A percentile compares a stretch with the other conserved stretches of the same genome.
Conservation (phyloP, 2,888 invertebrate genomes). For the Drosophila ustulata region DNA sequence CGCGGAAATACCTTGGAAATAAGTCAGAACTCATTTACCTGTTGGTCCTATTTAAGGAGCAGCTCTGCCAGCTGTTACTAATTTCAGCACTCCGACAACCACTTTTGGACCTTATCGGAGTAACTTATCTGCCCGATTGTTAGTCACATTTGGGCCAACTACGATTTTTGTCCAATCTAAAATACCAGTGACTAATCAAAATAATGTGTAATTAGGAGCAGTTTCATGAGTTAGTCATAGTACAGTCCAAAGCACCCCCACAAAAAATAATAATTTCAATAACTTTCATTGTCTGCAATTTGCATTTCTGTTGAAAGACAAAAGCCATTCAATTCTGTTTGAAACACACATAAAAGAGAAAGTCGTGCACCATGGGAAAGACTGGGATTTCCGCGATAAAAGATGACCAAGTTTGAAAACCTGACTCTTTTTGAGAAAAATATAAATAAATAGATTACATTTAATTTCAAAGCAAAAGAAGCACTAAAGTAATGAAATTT, state of each 20-base stretch:
- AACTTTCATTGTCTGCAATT: slow-evolving; percentile 48
- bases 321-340: slow-evolving; percentile 33
- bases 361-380: slow-evolving; percentile 39
- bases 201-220: slow-evolving; percentile 54
- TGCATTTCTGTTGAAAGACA: slow-evolving; percentile 23
- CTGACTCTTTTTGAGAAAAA: background rate
- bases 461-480: no score
- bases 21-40: slow-evolving; percentile 45
- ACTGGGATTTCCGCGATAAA: background rate
- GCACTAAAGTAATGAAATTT: no score
- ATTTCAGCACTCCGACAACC: slow-evolving; percentile 16
- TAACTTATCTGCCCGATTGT: slow-evolving; percentile 54
- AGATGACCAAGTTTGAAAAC: background rate
- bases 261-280: slow-evolving; percentile 20
- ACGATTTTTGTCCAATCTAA: slow-evolving; percentile 46
- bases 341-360: slow-evolving; percentile 57
- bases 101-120: slow-evolving; percentile 40
- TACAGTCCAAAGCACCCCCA: background rate
- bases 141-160: slow-evolving; percentile 50
- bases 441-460: background rate
- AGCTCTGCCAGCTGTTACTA: slow-evolving; percentile 21
- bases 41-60: slow-evolving; percentile 53
- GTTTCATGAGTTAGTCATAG: slow-evolving; percentile 40
- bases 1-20: slow-evolving; percentile 41
- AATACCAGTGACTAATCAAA: slow-evolving; percentile 57